Base-by-base conservation (phyloP, 2,888 invertebrate genomes). In the Argyresthia goedartella region DNA sequence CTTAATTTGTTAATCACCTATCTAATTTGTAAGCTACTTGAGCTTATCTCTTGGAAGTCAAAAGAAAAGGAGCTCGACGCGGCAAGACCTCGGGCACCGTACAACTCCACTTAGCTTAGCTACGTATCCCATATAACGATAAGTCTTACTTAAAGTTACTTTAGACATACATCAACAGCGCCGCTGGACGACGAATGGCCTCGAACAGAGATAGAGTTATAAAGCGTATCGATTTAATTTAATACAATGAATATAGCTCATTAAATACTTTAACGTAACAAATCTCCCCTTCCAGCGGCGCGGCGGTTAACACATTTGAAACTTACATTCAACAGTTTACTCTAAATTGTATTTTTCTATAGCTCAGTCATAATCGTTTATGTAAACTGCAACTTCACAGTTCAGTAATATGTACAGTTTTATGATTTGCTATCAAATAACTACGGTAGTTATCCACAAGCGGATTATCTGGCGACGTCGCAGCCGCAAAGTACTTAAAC, bases 1-100 rank as follows among this genome's bases (percentile, higher is more conserved):
- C 76, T 76, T 76, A 85, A 85, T 85, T 85, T 81, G 79, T 84
- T 84, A 82, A 78, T 79, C 76, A 77, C 81, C 85, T 85, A 85
- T 85, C 85, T 85, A 85, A 81, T 67, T 71, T 69, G 76, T 75
- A 73, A 76, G 77, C 80, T 76, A 76, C 70, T 71, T 69, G 77
- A 76, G 76, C 74, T 64, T 63, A 65, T 62, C 64, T 67, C 66
- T 64, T 63, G 63, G 66, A 66, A 64, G 65, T 66, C 64, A 63
- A 64, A 65, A 66, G 66, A 65, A 65, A 61, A 60, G 69, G 71
- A 71, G 65, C 76, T 69, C 75, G 73, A 66, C 74, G 74, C 64
- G 61, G 56, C 66, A 67, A 65, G 74, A 74, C 73, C 80, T 75
- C 77, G 75, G 25, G 63, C 76, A 76, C 79, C 78, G 78, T 64